Conservation (phyloP, 2,888 invertebrate species). For the Nephrotoma appendiculata region DNA sequence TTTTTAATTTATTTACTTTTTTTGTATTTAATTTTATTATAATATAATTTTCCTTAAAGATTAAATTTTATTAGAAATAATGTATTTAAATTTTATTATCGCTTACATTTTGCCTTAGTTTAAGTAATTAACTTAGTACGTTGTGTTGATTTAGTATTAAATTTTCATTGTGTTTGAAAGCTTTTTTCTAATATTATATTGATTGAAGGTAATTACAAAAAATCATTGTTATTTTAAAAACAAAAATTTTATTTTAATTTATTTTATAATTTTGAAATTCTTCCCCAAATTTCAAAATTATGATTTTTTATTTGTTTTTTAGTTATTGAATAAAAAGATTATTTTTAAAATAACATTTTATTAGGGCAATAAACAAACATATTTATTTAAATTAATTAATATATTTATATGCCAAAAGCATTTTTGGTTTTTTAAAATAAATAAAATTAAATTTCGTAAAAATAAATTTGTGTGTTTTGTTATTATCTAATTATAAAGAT, state of each 20-base stretch:
- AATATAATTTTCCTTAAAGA: background rate
- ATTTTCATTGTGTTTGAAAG: background rate
- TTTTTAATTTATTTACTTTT: background rate
- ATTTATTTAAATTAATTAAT: background rate
- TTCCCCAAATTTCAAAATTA: constrained; percentile 33
- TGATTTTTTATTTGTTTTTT: background rate
- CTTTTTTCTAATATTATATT: background rate
- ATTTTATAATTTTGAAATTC: constrained; percentile 26
- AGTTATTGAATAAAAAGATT: background rate
- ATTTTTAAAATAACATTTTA: background rate
- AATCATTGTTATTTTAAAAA: background rate
- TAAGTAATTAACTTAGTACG: background rate
- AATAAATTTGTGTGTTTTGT: background rate
- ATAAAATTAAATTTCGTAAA: background rate
- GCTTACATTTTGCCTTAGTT: background rate
- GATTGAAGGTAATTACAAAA: background rate
- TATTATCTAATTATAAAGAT: background rate
- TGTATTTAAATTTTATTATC: background rate
- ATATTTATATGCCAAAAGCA: background rate
- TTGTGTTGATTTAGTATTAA: background rate
- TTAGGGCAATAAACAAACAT: background rate
- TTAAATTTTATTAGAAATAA: background rate
- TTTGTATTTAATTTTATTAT: background rate
- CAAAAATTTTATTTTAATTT: background rate
- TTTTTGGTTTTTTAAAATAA: background rate